A percentile compares a stretch with the other conserved stretches of the same genome.
These are phyloP conservation scores for Archaeoteleia sp. DNA, from an alignment of 2,888 invertebrate species.

Conservation along the genomic window DNA sequence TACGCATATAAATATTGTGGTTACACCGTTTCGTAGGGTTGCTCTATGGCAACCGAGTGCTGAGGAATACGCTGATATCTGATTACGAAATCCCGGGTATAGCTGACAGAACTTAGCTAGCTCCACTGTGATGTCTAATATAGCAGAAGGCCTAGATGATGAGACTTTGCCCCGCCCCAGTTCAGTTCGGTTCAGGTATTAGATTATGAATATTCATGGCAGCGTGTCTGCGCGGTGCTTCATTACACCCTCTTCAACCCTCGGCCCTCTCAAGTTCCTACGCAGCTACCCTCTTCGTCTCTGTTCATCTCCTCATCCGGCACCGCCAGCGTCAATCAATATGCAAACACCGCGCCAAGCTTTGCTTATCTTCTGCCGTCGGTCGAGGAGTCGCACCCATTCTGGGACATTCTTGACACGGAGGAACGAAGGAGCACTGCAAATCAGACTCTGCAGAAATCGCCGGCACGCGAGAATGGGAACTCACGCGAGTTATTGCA, in stretches of 20 bases:
- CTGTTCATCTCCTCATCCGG: slow-evolving; percentile 52
- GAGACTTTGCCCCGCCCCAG: slow-evolving; percentile 66
- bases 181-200: slow-evolving; percentile 74
- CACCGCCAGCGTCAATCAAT: slow-evolving; percentile 70
- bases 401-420: slow-evolving; percentile 52
- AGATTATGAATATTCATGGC: slow-evolving; percentile 75
- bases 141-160: slow-evolving; percentile 68
- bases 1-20: too few relatives aligned
- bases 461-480: slow-evolving; percentile 43
- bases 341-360: slow-evolving; percentile 71
- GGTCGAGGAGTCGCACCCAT: slow-evolving; percentile 46
- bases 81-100: slow-evolving; percentile 57
- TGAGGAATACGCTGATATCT: slow-evolving; percentile 53
- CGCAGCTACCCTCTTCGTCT: slow-evolving; percentile 42
- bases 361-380: slow-evolving; percentile 70
- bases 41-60: too few relatives aligned
- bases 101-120: slow-evolving; percentile 47
- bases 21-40: too few relatives aligned
- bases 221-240: slow-evolving; percentile 74
- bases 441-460: slow-evolving; percentile 48
- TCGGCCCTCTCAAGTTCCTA: slow-evolving; percentile 50
- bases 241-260: slow-evolving; percentile 70
- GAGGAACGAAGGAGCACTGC: slow-evolving; percentile 41
- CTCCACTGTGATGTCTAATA: slow-evolving; percentile 68
- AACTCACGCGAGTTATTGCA: slow-evolving; percentile 14